phyloP scores from a whole-genome alignment of 2,113 vertebrate genomes.

The Corydoras sp. region DNA sequence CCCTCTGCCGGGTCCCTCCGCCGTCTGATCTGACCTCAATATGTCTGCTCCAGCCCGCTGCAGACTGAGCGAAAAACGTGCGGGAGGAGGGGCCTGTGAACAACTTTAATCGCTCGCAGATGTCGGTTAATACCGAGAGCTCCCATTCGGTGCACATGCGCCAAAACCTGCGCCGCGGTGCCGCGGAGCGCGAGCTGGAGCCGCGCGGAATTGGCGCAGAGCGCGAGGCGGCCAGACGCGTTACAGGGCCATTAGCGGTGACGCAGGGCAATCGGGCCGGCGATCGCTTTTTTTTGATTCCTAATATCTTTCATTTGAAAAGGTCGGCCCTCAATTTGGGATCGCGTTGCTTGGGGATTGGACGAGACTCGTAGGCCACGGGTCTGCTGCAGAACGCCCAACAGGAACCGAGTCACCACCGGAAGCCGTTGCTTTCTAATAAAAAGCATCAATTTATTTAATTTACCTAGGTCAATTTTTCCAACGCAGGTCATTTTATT shows the following conservation, averaged over 20 bases:
- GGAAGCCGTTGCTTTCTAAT: too few species aligned
- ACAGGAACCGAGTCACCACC: too few species aligned
- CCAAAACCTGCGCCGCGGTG: conserved; percentile 38
- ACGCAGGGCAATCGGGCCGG: not conserved
- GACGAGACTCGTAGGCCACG: too few species aligned
- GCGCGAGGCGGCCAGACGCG: not conserved
- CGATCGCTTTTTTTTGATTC: too few species aligned
- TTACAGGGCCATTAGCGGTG: conserved; percentile 6
- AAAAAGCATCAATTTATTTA: too few species aligned
- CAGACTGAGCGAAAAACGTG: conserved; percentile 59
- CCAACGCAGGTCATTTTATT: too few species aligned
- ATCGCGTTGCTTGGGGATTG: too few species aligned
- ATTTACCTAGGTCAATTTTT: too few species aligned
- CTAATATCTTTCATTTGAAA: too few species aligned
- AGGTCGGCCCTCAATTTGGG: too few species aligned
- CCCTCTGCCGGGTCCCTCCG: conserved; percentile 68
- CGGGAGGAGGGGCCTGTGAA: conserved; percentile 60
- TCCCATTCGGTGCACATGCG: conserved; percentile 62
- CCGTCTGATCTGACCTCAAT: conserved; percentile 82
- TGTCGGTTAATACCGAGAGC: conserved; percentile 72
- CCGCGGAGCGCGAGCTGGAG: conserved; percentile 21
- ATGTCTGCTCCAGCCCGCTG: conserved; percentile 64
- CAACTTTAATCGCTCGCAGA: conserved; percentile 78
- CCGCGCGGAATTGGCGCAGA: conserved; percentile 9
- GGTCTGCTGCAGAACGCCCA: too few species aligned